These are phyloP conservation scores for Vandiemenella viatica DNA, from an alignment of 2,888 invertebrate species.

Conservation along the genomic window DNA sequence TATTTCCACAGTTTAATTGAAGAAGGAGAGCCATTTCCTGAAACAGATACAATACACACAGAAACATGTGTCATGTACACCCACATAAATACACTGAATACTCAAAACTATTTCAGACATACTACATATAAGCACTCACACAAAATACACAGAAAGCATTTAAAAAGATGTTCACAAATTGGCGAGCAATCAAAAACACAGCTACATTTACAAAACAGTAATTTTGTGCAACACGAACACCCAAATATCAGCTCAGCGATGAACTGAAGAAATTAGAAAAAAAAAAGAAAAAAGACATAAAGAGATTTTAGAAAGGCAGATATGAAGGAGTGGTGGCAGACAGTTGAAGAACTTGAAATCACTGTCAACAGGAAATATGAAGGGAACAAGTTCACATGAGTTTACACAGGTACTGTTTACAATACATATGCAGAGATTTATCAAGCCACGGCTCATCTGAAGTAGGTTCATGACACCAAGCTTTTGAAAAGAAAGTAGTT, in stretches of 20 bases:
- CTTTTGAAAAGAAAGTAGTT: too few species aligned
- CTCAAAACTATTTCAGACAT: neutral
- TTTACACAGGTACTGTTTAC: too few species aligned
- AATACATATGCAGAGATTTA: too few species aligned
- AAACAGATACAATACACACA: slow-evolving; percentile 11
- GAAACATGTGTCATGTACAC: slow-evolving; percentile 2
- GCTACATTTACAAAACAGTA: neutral
- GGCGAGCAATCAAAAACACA: neutral
- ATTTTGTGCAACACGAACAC: neutral
- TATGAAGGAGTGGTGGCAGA: neutral
- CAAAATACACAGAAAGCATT: slow-evolving; percentile 11
- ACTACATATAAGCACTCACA: neutral
- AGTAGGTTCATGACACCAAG: too few species aligned
- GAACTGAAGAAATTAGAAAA: neutral
- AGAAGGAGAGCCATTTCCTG: slow-evolving; percentile 13
- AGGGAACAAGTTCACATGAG: too few species aligned
- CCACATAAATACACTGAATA: slow-evolving; percentile 6
- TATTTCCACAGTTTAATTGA: slow-evolving; percentile 9
- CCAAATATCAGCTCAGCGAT: neutral
- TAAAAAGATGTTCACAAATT: neutral
- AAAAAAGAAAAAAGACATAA: neutral
- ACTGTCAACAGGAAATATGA: too few species aligned
- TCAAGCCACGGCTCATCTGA: too few species aligned
- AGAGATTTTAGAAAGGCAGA: neutral
- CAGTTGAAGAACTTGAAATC: too few species aligned